Evolutionary conservation across 2,797 vertebrate species (phyloP).

Genomic region (Pseudotriccus pelzelni): DNA sequence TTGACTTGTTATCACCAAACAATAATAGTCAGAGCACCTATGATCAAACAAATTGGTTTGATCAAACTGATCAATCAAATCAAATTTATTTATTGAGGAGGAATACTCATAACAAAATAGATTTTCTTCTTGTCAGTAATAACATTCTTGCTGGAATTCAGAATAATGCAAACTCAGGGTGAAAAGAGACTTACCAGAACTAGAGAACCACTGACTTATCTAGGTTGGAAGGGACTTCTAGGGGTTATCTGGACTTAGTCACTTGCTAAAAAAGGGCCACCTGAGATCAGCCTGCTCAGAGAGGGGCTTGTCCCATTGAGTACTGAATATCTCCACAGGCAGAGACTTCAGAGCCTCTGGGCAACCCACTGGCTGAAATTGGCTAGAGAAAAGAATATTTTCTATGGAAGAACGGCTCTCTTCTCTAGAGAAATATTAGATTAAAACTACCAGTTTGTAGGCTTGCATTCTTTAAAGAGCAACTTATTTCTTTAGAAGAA

Average conservation of each 20-base stretch:
- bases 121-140: background rate
- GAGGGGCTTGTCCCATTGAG: background rate
- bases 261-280: background rate
- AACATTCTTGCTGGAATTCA: background rate
- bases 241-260: background rate
- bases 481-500: background rate
- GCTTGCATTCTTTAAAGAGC: background rate
- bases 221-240: background rate
- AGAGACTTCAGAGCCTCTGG: background rate
- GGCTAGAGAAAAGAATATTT: background rate
- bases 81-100: background rate
- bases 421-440: background rate
- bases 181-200: background rate
- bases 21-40: background rate
- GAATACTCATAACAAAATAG: background rate
- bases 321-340: background rate
- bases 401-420: background rate
- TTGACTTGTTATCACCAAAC: background rate
- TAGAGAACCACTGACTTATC: background rate
- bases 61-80: background rate
- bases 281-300: background rate
- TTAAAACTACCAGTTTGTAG: background rate
- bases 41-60: background rate
- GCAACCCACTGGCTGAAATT: background rate
- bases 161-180: rapidly evolving